phyloP scores from a whole-genome alignment of 2,797 vertebrate genomes.

The Chanos chanos region DNA sequence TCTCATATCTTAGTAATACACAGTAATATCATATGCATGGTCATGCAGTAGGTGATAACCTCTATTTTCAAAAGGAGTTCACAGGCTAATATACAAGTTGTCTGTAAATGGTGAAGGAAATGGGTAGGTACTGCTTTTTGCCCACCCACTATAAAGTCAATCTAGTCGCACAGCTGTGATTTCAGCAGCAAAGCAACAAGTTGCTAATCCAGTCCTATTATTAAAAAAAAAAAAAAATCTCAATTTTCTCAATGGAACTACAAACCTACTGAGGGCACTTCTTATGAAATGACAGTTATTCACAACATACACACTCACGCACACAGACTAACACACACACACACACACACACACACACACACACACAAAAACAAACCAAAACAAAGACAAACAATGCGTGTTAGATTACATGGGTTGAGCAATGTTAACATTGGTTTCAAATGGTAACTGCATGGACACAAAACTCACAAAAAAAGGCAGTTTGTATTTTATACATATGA shows the following conservation, averaged over 20 bases:
- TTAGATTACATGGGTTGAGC: constrained; percentile 56
- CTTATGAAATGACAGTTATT: neutral
- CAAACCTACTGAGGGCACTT: constrained; percentile 8
- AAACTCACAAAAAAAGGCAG: constrained; percentile 20
- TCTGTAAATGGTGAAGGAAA: constrained; percentile 74
- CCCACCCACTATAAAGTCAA: constrained; percentile 72
- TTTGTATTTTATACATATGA: constrained; percentile 31
- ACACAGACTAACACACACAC: constrained; percentile 59
- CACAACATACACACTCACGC: constrained; percentile 58
- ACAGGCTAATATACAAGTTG: constrained; percentile 84
- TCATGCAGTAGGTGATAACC: constrained; percentile 83
- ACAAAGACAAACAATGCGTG: constrained; percentile 33
- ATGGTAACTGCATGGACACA: constrained; percentile 60
- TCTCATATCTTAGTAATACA: constrained; percentile 78
- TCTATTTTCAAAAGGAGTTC: constrained; percentile 81
- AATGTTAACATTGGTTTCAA: constrained; percentile 75
- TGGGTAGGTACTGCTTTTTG: constrained; percentile 67
- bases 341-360: constrained; percentile 47
- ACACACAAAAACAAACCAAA: constrained; percentile 50
- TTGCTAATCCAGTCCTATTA: constrained; percentile 78
- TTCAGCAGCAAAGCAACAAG: constrained; percentile 68
- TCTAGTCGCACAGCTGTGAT: constrained; percentile 69
- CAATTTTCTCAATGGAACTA: constrained; percentile 36
- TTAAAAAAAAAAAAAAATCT: constrained; percentile 46
- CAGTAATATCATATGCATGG: constrained; percentile 76